phyloP scores from a whole-genome alignment of 2,797 vertebrate genomes.

The Gymnoscopelus braueri region DNA sequence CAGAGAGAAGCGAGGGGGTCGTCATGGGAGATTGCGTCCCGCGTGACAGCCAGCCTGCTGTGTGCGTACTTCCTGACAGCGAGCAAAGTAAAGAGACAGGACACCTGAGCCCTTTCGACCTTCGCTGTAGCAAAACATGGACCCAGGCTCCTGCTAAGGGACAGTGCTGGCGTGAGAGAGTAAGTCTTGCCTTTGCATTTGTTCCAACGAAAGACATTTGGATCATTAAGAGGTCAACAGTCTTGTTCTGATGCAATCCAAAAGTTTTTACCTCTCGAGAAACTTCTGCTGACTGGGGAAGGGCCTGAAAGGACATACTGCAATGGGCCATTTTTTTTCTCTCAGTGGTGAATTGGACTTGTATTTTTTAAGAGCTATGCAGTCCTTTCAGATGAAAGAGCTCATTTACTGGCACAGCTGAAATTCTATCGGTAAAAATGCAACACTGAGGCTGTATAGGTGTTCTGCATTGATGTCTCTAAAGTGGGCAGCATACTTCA shows the following conservation, averaged over 20 bases:
- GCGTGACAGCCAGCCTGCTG: conserved; percentile 61
- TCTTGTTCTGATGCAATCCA: neutral
- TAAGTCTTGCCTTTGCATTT: conserved; percentile 32
- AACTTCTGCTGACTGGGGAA: conserved; percentile 11
- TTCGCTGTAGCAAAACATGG: conserved; percentile 46
- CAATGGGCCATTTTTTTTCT: neutral
- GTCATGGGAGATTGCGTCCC: conserved; percentile 51
- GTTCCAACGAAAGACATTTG: conserved; percentile 23
- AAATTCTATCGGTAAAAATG: neutral
- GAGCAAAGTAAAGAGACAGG: conserved; percentile 62
- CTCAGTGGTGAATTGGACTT: neutral
- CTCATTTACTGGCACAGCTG: neutral
- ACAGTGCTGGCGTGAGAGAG: conserved; percentile 31
- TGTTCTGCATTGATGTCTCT: too few relatives aligned
- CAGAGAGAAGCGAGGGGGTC: conserved; percentile 31
- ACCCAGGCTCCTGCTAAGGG: conserved; percentile 44
- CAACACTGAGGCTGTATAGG: too few relatives aligned
- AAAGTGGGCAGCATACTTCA: too few relatives aligned
- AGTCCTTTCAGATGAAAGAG: neutral
- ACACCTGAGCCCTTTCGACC: conserved; percentile 54
- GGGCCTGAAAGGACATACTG: conserved; percentile 10
- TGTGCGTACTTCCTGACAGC: conserved; percentile 57
- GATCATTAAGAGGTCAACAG: neutral
- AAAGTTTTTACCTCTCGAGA: neutral
- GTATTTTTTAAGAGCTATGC: conserved; percentile 4